Percentiles rank a stretch among this genome's conserved stretches.
Conservation (phyloP, 2,113 vertebrate genomes). For the Meriones unguiculatus region DNA sequence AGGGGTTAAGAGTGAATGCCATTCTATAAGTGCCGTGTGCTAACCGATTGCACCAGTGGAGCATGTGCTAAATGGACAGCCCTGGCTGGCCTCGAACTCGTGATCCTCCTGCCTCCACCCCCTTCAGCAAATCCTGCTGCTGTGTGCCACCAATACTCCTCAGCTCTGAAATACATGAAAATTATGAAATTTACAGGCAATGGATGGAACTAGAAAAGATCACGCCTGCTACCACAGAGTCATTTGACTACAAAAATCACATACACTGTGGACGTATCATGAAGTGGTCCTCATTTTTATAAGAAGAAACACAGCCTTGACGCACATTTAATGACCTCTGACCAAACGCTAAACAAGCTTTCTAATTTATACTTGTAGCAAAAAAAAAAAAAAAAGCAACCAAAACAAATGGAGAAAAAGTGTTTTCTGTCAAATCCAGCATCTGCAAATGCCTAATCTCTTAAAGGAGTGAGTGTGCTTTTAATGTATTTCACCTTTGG, state of each 20-base stretch:
- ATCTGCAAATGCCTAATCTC: slow-evolving; percentile 42
- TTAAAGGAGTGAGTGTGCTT: slow-evolving; percentile 42
- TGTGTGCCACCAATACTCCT: neutral
- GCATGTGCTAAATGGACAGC: neutral
- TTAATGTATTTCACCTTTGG: slow-evolving; percentile 76
- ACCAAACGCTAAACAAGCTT: slow-evolving; percentile 42
- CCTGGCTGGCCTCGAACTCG: neutral
- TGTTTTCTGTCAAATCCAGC: slow-evolving; percentile 20
- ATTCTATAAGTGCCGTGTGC: too few relatives aligned
- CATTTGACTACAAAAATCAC: neutral
- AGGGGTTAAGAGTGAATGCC: neutral
- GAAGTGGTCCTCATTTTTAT: neutral
- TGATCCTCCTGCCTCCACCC: neutral
- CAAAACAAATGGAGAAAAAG: neutral
- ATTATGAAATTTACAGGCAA: too few relatives aligned
- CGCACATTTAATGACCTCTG: neutral
- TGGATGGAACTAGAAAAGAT: too few relatives aligned
- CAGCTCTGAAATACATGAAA: too few relatives aligned
- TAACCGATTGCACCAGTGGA: too few relatives aligned
- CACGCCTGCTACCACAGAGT: neutral
- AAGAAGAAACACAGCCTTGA: neutral
- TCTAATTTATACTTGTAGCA: neutral
- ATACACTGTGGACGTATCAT: neutral
- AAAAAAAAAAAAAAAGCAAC: slow-evolving; percentile 24
- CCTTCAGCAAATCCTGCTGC: neutral